These are phyloP conservation scores for Xylocampa areola DNA, from an alignment of 2,888 invertebrate species.

Conservation along the genomic window DNA sequence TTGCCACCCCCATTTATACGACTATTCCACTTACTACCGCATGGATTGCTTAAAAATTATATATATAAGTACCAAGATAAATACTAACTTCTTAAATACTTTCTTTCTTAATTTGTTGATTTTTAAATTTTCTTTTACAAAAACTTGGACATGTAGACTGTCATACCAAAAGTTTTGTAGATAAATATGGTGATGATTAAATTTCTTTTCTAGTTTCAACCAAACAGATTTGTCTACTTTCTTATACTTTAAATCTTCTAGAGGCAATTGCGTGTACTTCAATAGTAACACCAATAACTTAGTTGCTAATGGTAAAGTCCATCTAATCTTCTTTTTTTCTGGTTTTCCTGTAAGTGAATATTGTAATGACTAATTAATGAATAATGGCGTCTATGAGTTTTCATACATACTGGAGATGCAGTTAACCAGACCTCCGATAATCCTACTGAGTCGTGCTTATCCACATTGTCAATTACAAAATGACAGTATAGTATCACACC, in stretches of 20 bases:
- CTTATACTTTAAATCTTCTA: constrained; percentile 74
- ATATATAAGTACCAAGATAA: too few species aligned
- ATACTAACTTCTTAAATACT: constrained; percentile 73
- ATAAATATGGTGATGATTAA: constrained; percentile 67
- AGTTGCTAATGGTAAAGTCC: constrained; percentile 73
- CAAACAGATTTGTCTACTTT: constrained; percentile 73
- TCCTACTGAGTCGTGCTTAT: too few species aligned
- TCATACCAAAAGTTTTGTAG: constrained; percentile 76
- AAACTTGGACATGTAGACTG: constrained; percentile 77
- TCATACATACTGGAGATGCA: too few species aligned
- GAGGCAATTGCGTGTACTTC: constrained; percentile 64
- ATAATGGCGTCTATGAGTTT: too few species aligned
- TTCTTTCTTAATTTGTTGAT: constrained; percentile 67
- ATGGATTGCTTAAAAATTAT: too few species aligned
- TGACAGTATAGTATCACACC: too few species aligned
- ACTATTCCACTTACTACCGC: too few species aligned
- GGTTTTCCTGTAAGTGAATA: constrained; percentile 64
- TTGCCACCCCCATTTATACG: too few species aligned
- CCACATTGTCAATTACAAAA: too few species aligned
- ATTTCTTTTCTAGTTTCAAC: constrained; percentile 70
- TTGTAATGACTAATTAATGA: not conserved
- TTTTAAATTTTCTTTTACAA: constrained; percentile 73
- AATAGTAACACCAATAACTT: constrained; percentile 73
- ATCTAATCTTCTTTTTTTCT: constrained; percentile 67
- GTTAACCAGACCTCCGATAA: too few species aligned